Evolutionary conservation across 2,113 vertebrate genomes (phyloP).

Genomic region (Notarius lentiginosus): DNA sequence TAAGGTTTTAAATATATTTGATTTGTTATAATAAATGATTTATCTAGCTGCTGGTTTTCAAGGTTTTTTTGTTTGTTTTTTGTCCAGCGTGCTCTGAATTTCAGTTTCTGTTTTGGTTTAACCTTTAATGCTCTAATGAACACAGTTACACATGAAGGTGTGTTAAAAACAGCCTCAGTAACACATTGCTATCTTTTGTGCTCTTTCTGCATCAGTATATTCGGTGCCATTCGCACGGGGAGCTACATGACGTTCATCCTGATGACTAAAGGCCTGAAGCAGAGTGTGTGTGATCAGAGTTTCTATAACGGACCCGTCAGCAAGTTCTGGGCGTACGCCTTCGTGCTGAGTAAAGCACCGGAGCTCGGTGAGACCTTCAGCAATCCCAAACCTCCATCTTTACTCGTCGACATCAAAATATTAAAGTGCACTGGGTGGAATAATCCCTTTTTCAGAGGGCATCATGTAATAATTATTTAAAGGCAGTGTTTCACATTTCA

Average conservation of each 20-base stretch:
- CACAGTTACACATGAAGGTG: neutral
- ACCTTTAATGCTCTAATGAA: neutral
- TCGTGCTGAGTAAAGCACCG: conserved; percentile 98
- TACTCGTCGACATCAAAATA: neutral
- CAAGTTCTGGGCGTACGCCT: conserved; percentile 99
- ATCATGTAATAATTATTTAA: too few species aligned
- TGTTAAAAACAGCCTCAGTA: neutral
- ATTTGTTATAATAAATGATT: neutral
- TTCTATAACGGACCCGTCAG: conserved; percentile 99
- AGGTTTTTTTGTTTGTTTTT: neutral
- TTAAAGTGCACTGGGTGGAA: neutral
- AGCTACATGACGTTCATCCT: conserved; percentile 96
- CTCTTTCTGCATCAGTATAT: conserved; percentile 79
- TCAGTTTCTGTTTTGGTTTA: neutral
- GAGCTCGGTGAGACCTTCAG: conserved; percentile 87
- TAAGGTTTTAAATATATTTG: too few species aligned
- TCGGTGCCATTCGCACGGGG: conserved; percentile 96
- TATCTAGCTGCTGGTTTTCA: neutral
- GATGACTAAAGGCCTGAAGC: conserved; percentile 97
- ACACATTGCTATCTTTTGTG: conserved; percentile 2
- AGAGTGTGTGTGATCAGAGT: conserved; percentile 97
- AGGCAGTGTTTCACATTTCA: neutral
- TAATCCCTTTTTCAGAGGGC: neutral
- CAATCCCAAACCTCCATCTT: neutral
- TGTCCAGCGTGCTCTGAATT: neutral